phyloP scores from a whole-genome alignment of 2,797 vertebrate species.

The Enteromius viviparus region DNA sequence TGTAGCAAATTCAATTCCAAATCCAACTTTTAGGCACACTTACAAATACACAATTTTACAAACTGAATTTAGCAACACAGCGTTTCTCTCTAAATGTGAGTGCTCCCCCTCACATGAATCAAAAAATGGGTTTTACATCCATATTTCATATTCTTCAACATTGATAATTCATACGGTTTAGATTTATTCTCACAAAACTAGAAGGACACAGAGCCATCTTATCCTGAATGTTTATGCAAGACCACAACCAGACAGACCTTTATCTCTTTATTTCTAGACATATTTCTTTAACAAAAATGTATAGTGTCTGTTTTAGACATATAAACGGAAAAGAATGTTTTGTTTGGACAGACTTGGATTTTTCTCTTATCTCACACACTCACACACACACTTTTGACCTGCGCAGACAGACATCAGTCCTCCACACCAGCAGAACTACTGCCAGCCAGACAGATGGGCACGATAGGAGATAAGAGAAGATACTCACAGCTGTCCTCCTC shows the following conservation, averaged over 20 bases:
- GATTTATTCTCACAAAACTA: not conserved
- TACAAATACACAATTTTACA: not conserved
- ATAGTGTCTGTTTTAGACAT: not conserved
- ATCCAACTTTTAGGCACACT: not conserved
- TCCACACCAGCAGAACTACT: constrained; percentile 1
- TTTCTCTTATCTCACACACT: constrained; percentile 21
- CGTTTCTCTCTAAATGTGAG: not conserved
- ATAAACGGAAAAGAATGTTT: not conserved
- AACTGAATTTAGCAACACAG: not conserved
- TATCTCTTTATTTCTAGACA: not conserved
- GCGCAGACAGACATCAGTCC: not conserved
- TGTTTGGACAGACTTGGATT: not conserved
- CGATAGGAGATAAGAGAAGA: not conserved
- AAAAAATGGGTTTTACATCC: not conserved
- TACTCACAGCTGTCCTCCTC: constrained; percentile 95
- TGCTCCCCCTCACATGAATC: not conserved
- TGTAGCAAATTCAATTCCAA: not conserved
- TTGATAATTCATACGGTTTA: constrained; percentile 19
- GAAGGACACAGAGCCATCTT: not conserved
- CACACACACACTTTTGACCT: constrained; percentile 7
- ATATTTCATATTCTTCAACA: constrained; percentile 16
- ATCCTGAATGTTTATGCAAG: not conserved
- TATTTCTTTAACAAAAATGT: not conserved
- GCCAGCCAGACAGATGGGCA: constrained; percentile 6
- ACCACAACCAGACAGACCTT: not conserved